Base-by-base conservation (phyloP, 2,113 vertebrate species). In the Desmodus rotundus region DNA sequence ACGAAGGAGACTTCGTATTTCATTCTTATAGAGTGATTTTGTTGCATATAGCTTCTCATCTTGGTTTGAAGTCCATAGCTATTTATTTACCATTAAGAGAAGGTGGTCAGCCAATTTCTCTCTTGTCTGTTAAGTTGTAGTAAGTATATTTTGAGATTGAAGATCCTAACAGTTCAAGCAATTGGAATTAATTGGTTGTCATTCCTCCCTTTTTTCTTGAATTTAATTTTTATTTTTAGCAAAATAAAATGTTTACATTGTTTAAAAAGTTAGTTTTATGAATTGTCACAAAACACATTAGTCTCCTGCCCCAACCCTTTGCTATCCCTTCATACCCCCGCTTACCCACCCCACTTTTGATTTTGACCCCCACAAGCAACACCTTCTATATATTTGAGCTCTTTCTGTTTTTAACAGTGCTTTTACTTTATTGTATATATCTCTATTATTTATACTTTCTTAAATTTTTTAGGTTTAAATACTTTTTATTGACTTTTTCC, bases 1-100 rank as follows among this genome's bases (percentile, higher is more conserved):
- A 81, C 52, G 89, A 94, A 83, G 63, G 31, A 65, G 36, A 91
- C 41, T 87, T 93, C 84, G 70, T 91, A 67, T 81, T 89, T 93
- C 33, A 63, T 89, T 85, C 11, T 89, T 33, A 41, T 43, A 72
- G 47, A 84, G 4, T 87, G n/a, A 65, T 41, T 63, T 87, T 87
- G 41, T 83, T 56, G 41, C 15, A 45, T 74, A 47, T 19, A 24
- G 5, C 74, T 80, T 84, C 43, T 81, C 45, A 87, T 38, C 22
- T 85, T 76, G 17, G 20, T 47, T 61, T 89, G 54, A 81, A 76
- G 47, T 94, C 22, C 22, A 28, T 20, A 72, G 72, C 31, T 85
- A 19, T 86, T 54, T 82, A 65, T 68, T 95, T 96, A 52, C 74
- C 19, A 19, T 43, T 84, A 52, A 67, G 63, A 80, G 28, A 90